These are phyloP conservation scores for Margarornis squamiger DNA, from an alignment of 2,797 vertebrate genomes.

Conservation along the genomic window DNA sequence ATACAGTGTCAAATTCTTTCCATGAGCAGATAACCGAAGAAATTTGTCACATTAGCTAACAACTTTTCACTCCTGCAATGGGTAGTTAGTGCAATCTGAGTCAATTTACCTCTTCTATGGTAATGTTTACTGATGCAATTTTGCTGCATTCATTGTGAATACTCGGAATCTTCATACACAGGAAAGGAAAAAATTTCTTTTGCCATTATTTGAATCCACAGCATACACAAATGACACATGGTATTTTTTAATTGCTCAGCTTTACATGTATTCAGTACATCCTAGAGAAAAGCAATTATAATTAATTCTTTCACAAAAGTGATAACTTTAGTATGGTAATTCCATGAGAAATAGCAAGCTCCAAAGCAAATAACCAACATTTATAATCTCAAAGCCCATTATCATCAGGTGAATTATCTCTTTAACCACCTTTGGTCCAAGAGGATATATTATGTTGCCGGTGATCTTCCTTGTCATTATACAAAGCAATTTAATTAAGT, in stretches of 20 bases:
- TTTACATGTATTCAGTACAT: background rate
- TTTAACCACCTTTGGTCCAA: slow-evolving; percentile 13
- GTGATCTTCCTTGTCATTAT: background rate
- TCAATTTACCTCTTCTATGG: background rate
- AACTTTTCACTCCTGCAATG: background rate
- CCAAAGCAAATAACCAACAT: background rate
- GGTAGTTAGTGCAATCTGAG: background rate
- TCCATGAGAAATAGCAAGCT: background rate
- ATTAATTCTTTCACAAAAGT: background rate
- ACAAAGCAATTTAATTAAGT: background rate
- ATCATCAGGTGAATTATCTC: slow-evolving; percentile 10
- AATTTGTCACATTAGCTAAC: background rate
- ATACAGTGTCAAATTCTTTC: background rate
- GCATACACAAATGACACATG: background rate
- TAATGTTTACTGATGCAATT: background rate
- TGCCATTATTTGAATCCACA: background rate
- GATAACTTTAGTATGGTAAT: background rate
- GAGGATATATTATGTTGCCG: background rate
- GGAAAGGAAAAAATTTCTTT: background rate
- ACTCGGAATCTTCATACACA: background rate
- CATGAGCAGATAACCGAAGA: background rate
- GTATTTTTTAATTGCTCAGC: background rate
- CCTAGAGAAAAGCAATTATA: background rate
- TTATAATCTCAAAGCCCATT: background rate
- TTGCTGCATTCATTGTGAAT: background rate